Evolutionary conservation across 2,888 invertebrate species (phyloP), one percentile per base, ranked within the genome.

Genomic region (Hirtodrosophila confusa): DNA sequence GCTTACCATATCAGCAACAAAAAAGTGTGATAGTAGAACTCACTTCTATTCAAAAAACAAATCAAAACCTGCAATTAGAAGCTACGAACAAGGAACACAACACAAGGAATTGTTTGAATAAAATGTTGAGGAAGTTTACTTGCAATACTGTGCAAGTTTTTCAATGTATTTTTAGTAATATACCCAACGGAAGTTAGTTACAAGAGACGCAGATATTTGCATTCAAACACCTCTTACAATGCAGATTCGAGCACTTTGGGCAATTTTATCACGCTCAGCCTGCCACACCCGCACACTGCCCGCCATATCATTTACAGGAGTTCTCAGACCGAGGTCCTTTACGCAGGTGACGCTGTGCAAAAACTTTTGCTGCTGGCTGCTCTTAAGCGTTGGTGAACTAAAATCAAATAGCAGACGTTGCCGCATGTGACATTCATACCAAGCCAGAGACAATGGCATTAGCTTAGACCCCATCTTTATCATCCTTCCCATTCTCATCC

Each of bases 331-430:
- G 35, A 35, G 11, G 4, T 43, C 31, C 29, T 45, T 43, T 39
- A 56, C 33, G 3, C 61, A 69, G 70, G 53, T 71, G 53, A 11
- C 39, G 56, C 44, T 17, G 12, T 10, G 6, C 6, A 10, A 27
- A 51, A 47, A 61, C 12, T 49, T 39, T 41, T 45, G 37, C 27
- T 39, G 45, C 41, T 48, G 57, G 37, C 60, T 64, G 64, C 51
- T 40, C 44, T 69, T 67, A 66, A 63, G 78, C 75, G 47, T 47
- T 51, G 72, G 12, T 45, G 39, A 40, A 57, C 69, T 57, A 45
- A 82, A 69, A 69, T 82, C 69, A 78, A 85, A 75, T 54, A 49
- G 61, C 72, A 69, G 54, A 72, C 55, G n/a, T 53, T 37, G 37
- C 27, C 73, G 64, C 61, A 47, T 64, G 51, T 64, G 78, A 62